Percentiles rank a stretch among this genome's conserved stretches.
phyloP scores from a whole-genome alignment of 2,797 vertebrate genomes.

The Phoeniculus purpureus region DNA sequence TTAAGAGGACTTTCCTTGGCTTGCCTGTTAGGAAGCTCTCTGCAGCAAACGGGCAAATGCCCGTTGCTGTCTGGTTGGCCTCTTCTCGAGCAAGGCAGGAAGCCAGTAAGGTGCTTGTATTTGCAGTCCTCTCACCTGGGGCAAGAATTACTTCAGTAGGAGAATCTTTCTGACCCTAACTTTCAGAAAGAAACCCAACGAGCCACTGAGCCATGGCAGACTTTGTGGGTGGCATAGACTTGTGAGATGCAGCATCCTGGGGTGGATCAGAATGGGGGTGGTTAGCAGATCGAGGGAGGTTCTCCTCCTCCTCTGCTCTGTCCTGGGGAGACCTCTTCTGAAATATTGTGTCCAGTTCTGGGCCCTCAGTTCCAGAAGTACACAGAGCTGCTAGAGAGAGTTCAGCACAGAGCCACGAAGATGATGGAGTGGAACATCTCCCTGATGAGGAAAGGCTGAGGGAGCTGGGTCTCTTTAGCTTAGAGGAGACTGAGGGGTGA shows the following conservation, averaged over 20 bases:
- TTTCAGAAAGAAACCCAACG: background rate
- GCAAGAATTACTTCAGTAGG: background rate
- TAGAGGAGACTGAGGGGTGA: too few relatives aligned
- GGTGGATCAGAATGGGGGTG: too few relatives aligned
- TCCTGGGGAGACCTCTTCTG: too few relatives aligned
- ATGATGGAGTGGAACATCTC: too few relatives aligned
- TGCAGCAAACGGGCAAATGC: background rate
- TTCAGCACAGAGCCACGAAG: too few relatives aligned
- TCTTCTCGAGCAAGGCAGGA: background rate
- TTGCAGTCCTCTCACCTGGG: background rate
- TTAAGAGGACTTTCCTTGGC: constrained; percentile 12
- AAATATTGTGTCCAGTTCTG: too few relatives aligned
- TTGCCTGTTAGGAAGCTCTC: background rate
- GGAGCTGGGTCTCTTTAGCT: too few relatives aligned
- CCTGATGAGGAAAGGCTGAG: too few relatives aligned
- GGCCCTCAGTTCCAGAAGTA: too few relatives aligned
- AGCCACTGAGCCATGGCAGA: background rate
- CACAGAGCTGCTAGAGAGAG: too few relatives aligned
- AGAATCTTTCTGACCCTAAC: background rate
- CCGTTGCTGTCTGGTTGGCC: background rate
- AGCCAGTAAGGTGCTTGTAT: background rate
- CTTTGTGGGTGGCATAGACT: background rate
- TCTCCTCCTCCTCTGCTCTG: too few relatives aligned
- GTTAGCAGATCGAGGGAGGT: too few relatives aligned
- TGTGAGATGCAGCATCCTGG: background rate